Conservation (phyloP, 2,797 vertebrate genomes). For the Phyllotis vaccarum region DNA sequence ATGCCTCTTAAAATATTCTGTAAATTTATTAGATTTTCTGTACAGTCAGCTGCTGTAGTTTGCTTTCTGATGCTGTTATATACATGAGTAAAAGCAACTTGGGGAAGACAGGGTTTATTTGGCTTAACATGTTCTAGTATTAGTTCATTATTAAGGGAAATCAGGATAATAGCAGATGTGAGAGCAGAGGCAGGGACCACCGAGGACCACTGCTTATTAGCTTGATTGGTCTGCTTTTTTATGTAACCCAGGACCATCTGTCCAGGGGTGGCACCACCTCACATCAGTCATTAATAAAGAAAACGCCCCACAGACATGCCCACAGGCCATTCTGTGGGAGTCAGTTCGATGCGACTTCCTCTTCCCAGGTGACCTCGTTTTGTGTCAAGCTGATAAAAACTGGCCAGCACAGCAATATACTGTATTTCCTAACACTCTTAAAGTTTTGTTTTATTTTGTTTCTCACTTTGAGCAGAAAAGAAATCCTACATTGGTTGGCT, state of each 20-base stretch:
- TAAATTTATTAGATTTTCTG: background rate
- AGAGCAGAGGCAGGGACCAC: background rate
- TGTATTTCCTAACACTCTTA: background rate
- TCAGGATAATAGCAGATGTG: background rate
- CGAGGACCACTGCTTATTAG: background rate
- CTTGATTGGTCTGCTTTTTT: background rate
- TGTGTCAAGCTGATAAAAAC: background rate
- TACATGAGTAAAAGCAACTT: background rate
- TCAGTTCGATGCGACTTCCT: too few relatives aligned
- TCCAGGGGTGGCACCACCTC: background rate
- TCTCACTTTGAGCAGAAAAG: slow-evolving; percentile 9
- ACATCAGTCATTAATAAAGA: background rate
- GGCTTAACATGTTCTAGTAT: background rate
- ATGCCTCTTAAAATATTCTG: background rate
- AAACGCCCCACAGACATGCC: background rate
- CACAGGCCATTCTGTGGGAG: background rate
- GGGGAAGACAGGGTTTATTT: background rate
- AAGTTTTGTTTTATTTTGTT: background rate
- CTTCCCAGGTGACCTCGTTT: background rate
- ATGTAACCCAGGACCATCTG: background rate
- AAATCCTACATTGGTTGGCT: background rate
- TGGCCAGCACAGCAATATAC: background rate
- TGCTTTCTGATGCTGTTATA: too few relatives aligned
- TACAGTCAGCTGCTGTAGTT: background rate
- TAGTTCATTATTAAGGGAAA: background rate